Base-by-base conservation (phyloP, 2,888 invertebrate species). In the Timema cristinae region DNA sequence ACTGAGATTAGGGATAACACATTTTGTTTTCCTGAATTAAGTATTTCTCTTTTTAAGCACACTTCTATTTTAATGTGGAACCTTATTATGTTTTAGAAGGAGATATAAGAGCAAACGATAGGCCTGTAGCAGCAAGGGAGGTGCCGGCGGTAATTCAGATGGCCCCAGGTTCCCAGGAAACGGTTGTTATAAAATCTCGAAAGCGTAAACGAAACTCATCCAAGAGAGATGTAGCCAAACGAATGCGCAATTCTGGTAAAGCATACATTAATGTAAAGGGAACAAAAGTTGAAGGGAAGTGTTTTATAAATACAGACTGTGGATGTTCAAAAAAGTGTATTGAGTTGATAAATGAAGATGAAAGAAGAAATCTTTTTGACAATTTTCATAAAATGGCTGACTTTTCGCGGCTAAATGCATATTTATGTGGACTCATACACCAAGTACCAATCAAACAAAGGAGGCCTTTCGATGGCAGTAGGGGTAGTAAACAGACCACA, bases 371-470 rank as follows among this genome's bases (percentile, higher is more conserved):
- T 48, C 32, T 11, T 9, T 16, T 63, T 15, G 63, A 63, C 4
- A 32, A 7, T 32, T 63, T 63, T 63, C 9, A 32, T 11, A 63
- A 16, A 5, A 59, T 59, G 13, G 59, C 15, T n/a, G 15, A 63
- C 47, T 15, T 15, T 59, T 9, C 16, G 9, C 8, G 32, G 15
- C 59, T 5, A 59, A 59, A 59, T 59, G 59, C 59, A 59, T 63
- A 63, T 47, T 63, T 32, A 63, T 63, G 47, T 47, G 63, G 63
- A 11, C 47, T 63, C 48, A 4, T 63, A 13, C 63, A 63, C 48
- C 63, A 32, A 10, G 7, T 63, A 11, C 7, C 63, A 11, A 63
- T 63, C 32, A 63, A 63, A 32, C 16, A 32, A 32, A 4, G 47
- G 13, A 32, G 47, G 13, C 63, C 1, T 32, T 0, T 32, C 10